Evolutionary conservation across 2,888 invertebrate genomes (phyloP).

Genomic region (Chrysopilus asiliformis): DNA sequence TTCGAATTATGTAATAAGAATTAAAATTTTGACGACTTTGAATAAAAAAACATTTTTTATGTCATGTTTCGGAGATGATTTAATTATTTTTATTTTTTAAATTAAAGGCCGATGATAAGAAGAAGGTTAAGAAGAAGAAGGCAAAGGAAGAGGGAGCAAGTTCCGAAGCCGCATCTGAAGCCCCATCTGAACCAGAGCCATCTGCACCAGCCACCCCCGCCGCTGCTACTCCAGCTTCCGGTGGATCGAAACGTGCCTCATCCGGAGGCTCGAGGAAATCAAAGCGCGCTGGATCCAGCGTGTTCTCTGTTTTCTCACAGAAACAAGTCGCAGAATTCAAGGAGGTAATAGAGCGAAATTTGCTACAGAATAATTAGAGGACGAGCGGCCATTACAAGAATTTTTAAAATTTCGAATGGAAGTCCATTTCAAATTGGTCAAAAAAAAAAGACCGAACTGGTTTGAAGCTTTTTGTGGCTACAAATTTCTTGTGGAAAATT

Average conservation of each 20-base stretch:
- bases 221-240: conserved; percentile 48
- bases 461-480: too few relatives aligned
- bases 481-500: too few relatives aligned
- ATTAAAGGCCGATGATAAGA: conserved; percentile 78
- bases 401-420: too few relatives aligned
- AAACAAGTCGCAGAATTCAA: conserved; percentile 94
- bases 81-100: conserved; percentile 1
- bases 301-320: conserved; percentile 95
- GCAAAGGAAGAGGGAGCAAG: conserved; percentile 54
- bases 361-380: too few relatives aligned
- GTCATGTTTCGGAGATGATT: neutral
- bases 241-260: conserved; percentile 72
- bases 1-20: neutral
- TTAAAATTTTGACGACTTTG: too few relatives aligned
- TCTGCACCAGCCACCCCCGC: conserved; percentile 58
- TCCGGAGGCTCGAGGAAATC: conserved; percentile 45
- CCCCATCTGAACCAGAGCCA: conserved; percentile 43
- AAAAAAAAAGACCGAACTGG: too few relatives aligned
- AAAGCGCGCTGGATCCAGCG: conserved; percentile 86
- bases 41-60: too few relatives aligned
- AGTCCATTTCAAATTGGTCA: too few relatives aligned
- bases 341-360: too few relatives aligned
- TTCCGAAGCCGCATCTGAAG: conserved; percentile 46
- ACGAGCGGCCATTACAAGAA: too few relatives aligned
- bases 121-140: conserved; percentile 85